Evolutionary conservation across 37 sponge, comb jelly and placozoan species (phyloP).

Genomic region (Ianthella basta): DNA sequence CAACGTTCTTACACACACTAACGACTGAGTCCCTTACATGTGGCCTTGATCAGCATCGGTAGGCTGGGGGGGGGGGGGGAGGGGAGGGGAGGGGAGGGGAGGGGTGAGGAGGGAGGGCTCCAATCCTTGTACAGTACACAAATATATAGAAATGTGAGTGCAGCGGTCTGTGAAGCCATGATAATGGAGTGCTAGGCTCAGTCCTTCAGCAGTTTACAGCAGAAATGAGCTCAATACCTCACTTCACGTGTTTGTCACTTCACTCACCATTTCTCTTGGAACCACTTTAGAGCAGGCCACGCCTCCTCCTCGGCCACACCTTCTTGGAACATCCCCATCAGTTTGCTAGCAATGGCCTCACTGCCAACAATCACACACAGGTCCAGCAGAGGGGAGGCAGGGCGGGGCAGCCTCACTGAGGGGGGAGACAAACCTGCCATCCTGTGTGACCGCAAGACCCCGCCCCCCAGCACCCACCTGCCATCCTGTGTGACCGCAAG

Average conservation of each 20-base stretch:
- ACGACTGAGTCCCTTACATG: slow-evolving; percentile 16
- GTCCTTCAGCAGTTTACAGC: too few relatives aligned
- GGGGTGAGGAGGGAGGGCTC: background rate
- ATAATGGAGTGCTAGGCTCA: too few relatives aligned
- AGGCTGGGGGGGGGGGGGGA: slow-evolving; percentile 8
- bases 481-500: too few relatives aligned
- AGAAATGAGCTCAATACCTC: too few relatives aligned
- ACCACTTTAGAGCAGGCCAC: slow-evolving; percentile 72
- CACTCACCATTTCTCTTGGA: slow-evolving; percentile 73
- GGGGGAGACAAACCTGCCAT: background rate
- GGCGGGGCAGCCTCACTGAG: slow-evolving; percentile 55
- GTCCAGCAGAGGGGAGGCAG: slow-evolving; percentile 70
- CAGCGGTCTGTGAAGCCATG: too few relatives aligned
- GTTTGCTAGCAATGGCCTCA: background rate
- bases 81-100: background rate
- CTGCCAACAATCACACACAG: slow-evolving; percentile 78
- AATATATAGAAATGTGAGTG: too few relatives aligned
- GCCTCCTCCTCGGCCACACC: slow-evolving; percentile 16
- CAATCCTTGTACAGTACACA: too few relatives aligned
- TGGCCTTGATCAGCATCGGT: slow-evolving; percentile 30
- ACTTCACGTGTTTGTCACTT: too few relatives aligned
- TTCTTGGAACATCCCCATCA: slow-evolving; percentile 54
- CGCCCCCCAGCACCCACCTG: too few relatives aligned
- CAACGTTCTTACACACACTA: background rate
- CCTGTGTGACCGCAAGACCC: too few relatives aligned